phyloP scores from a whole-genome alignment of 2,888 invertebrate genomes.

The Ptychoptera contaminata region DNA sequence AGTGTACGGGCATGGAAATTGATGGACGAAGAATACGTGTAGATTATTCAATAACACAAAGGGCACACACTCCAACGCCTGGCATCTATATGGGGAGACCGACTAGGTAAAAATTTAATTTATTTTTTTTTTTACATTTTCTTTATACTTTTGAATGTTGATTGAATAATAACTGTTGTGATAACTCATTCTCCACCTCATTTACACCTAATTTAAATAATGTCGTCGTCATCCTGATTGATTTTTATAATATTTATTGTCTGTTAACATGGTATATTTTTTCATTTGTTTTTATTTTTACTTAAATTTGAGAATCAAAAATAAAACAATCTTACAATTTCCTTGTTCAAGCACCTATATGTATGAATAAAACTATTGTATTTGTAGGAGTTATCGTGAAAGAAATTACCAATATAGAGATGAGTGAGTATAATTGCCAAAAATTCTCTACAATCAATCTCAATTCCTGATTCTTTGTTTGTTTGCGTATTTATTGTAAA shows the following conservation, averaged over 20 bases:
- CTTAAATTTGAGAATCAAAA: too few species aligned
- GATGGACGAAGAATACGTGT: slow-evolving; percentile 87
- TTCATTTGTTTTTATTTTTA: too few species aligned
- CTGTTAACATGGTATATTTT: too few species aligned
- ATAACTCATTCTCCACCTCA: too few species aligned
- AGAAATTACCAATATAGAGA: slow-evolving; percentile 13
- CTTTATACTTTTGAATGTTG: background rate
- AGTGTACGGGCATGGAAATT: slow-evolving; percentile 86
- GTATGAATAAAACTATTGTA: too few species aligned
- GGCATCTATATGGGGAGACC: slow-evolving; percentile 95
- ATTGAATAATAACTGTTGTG: too few species aligned
- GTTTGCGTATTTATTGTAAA: too few species aligned
- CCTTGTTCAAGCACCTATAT: too few species aligned
- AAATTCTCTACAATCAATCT: background rate
- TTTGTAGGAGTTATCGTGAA: too few species aligned
- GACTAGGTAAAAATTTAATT: slow-evolving; percentile 31
- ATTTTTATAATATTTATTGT: background rate
- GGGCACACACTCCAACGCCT: slow-evolving; percentile 94
- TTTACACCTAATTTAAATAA: too few species aligned
- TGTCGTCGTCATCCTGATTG: background rate
- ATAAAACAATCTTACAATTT: too few species aligned
- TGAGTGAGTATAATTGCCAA: slow-evolving; percentile 7
- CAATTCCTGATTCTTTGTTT: too few species aligned
- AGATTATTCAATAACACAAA: slow-evolving; percentile 88
- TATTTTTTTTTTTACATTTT: background rate